These are phyloP conservation scores for Orchestes rusci DNA, from an alignment of 2,888 invertebrate genomes.

Conservation along the genomic window DNA sequence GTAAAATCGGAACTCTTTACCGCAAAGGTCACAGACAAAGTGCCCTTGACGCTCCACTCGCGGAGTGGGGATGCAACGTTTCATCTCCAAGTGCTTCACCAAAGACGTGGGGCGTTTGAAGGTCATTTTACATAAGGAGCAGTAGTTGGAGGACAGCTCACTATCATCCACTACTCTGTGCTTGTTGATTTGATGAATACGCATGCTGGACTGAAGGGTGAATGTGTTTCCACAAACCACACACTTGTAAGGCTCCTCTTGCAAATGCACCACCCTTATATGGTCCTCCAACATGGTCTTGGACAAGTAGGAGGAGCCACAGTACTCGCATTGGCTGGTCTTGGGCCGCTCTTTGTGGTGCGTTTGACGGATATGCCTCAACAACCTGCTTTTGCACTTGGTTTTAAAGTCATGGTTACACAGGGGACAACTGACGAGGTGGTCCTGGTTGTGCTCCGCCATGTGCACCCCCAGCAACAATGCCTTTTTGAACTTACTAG, in stretches of 20 bases:
- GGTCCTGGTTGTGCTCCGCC: slow-evolving; percentile 19
- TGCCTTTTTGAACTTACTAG: slow-evolving; percentile 15
- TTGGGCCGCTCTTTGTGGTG: slow-evolving; percentile 35
- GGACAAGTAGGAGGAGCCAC: slow-evolving; percentile 19
- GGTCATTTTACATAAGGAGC: slow-evolving; percentile 19
- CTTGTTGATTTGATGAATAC: slow-evolving; percentile 25
- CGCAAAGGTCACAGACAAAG: slow-evolving; percentile 33
- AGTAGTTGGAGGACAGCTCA: slow-evolving; percentile 19
- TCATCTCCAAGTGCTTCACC: slow-evolving; percentile 21
- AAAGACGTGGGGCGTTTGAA: slow-evolving; percentile 17
- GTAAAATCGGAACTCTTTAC: slow-evolving; percentile 26
- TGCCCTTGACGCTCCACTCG: slow-evolving; percentile 40
- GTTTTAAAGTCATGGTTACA: slow-evolving; percentile 35
- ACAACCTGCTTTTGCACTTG: slow-evolving; percentile 30
- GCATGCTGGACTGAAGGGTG: slow-evolving; percentile 30
- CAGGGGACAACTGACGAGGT: slow-evolving; percentile 18
- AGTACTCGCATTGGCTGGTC: slow-evolving; percentile 22
- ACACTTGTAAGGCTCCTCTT: slow-evolving; percentile 46
- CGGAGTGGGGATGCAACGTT: slow-evolving; percentile 20
- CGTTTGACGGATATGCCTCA: slow-evolving; percentile 36
- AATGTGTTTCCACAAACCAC: slow-evolving; percentile 41
- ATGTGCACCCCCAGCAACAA: slow-evolving; percentile 18
- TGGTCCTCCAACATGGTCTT: slow-evolving; percentile 22
- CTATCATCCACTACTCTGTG: slow-evolving; percentile 22
- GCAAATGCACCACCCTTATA: slow-evolving; percentile 24